phyloP scores from a whole-genome alignment of 2,113 vertebrate species.

The Callithrix jacchus region DNA sequence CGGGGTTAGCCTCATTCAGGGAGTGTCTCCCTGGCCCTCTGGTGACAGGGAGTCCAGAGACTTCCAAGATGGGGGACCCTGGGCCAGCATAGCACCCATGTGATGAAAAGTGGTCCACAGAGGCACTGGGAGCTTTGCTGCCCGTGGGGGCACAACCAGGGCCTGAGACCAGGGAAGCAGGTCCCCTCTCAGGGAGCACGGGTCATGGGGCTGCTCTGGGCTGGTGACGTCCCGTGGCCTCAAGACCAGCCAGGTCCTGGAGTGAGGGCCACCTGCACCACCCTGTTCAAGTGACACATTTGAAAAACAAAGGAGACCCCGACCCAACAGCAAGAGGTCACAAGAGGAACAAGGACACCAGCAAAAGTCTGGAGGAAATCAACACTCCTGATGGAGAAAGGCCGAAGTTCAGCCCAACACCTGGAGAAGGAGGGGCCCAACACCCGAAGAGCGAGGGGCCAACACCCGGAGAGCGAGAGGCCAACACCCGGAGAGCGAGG shows the following conservation, averaged over 20 bases:
- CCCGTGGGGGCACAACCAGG: neutral
- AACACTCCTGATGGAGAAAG: neutral
- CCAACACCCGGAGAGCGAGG: too few relatives aligned
- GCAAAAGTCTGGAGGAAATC: neutral
- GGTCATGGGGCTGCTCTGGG: too few relatives aligned
- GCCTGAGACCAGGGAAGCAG: neutral
- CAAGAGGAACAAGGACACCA: neutral
- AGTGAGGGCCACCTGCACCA: neutral
- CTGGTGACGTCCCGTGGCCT: neutral
- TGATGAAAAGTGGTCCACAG: neutral
- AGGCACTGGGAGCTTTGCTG: fast-evolving
- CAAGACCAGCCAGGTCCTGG: neutral
- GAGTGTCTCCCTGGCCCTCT: neutral
- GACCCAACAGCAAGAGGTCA: neutral
- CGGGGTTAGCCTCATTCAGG: neutral
- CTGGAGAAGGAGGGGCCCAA: too few relatives aligned
- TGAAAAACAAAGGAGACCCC: neutral
- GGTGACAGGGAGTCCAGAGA: neutral
- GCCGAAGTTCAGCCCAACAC: too few relatives aligned
- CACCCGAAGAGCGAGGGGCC: too few relatives aligned
- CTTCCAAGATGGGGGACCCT: neutral
- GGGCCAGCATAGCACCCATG: neutral
- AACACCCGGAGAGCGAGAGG: too few relatives aligned
- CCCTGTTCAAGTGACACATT: too few relatives aligned
- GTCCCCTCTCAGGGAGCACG: fast-evolving